These are phyloP conservation scores for Anastrepha ludens DNA, from an alignment of 1,140 invertebrate species.

Conservation along the genomic window DNA sequence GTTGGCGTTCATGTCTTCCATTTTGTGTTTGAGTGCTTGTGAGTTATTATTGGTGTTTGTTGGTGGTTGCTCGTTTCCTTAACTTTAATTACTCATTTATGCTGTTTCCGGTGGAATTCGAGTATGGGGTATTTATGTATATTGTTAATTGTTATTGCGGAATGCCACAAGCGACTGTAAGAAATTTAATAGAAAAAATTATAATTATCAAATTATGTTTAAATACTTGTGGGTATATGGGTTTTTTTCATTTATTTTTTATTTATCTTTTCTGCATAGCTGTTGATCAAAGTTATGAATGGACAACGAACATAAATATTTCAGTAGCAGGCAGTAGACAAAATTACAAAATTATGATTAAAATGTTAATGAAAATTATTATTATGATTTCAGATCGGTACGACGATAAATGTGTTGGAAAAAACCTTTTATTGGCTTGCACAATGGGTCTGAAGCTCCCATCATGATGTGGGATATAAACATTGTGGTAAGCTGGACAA, in stretches of 20 bases:
- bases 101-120: slow-evolving; percentile 12
- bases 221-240: not conserved
- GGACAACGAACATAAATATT: too few relatives aligned
- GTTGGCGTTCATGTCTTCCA: slow-evolving; percentile 21
- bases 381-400: too few relatives aligned
- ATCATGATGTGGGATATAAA: too few relatives aligned
- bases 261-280: not conserved
- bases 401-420: too few relatives aligned
- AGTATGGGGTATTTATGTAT: not conserved
- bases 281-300: too few relatives aligned
- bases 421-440: too few relatives aligned
- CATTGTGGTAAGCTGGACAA: too few relatives aligned
- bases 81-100: slow-evolving; percentile 31
- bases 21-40: not conserved
- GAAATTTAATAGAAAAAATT: not conserved
- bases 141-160: not conserved
- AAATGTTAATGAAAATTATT: too few relatives aligned
- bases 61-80: not conserved
- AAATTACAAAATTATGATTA: too few relatives aligned
- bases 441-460: too few relatives aligned
- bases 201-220: not conserved
- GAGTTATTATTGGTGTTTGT: not conserved
- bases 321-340: too few relatives aligned
- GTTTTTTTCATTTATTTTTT: not conserved
- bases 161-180: slow-evolving; percentile 24